Conservation (phyloP, 2,888 invertebrate species). For the Steinernema hermaphroditum region DNA sequence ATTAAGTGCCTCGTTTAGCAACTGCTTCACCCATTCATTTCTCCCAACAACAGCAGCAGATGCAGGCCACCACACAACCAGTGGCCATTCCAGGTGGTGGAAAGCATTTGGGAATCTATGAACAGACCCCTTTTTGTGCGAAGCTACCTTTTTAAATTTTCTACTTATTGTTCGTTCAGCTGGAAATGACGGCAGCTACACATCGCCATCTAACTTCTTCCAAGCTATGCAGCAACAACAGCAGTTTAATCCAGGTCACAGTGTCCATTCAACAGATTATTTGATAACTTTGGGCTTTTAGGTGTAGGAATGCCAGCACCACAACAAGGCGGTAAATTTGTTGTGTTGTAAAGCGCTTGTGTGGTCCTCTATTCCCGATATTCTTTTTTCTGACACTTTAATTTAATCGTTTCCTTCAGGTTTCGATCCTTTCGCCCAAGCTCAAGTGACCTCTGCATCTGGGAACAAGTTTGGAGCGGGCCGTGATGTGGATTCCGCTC, state of each 20-base stretch:
- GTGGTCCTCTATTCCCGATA: neutral
- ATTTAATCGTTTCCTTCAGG: neutral
- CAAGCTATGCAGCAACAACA: conserved; percentile 37
- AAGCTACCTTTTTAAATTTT: conserved; percentile 10
- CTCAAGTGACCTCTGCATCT: neutral
- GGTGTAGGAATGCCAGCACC: neutral
- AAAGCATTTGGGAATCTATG: conserved; percentile 47
- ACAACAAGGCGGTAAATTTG: conserved; percentile 27
- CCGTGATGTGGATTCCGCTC: conserved; percentile 45
- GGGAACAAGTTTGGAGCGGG: conserved; percentile 35
- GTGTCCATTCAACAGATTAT: neutral
- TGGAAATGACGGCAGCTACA: conserved; percentile 51
- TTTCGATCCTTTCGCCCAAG: conserved; percentile 15
- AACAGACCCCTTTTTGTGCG: conserved; percentile 58
- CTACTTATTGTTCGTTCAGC: conserved; percentile 39
- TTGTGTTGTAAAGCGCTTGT: conserved; percentile 21
- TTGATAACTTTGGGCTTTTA: conserved; percentile 15
- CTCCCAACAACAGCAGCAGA: conserved; percentile 10
- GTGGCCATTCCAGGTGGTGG: conserved; percentile 7
- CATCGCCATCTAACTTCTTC: conserved; percentile 40
- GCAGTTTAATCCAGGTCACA: conserved; percentile 9
- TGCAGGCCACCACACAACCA: neutral
- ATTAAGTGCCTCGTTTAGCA: neutral
- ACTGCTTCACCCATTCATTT: conserved; percentile 11
- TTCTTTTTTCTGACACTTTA: neutral